Conservation (phyloP, 2,888 invertebrate species). For the Tachina fera region DNA sequence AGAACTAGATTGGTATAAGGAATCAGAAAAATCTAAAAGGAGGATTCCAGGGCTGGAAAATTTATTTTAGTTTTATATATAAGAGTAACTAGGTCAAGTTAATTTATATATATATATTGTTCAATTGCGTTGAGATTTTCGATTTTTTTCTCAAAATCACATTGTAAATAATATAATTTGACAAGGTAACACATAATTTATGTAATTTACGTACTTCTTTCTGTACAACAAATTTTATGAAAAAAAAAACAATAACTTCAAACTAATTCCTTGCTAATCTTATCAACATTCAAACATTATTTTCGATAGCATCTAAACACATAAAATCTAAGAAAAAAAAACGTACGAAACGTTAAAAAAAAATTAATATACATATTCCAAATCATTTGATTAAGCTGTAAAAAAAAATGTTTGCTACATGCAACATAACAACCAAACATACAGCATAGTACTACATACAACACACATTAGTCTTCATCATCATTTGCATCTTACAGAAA, state of each 20-base stretch:
- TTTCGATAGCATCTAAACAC: constrained; percentile 35
- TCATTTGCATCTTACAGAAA: constrained; percentile 48
- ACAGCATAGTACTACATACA: constrained; percentile 40
- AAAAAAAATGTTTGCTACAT: constrained; percentile 57
- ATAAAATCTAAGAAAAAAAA: constrained; percentile 16
- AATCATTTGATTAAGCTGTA: constrained; percentile 67
- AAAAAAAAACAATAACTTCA: constrained; percentile 3
- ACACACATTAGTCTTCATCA: constrained; percentile 58
- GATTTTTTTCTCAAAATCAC: too few species aligned
- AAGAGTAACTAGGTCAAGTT: too few species aligned
- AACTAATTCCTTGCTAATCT: constrained; percentile 38
- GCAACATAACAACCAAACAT: constrained; percentile 22
- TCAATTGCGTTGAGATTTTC: too few species aligned
- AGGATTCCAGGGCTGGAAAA: too few species aligned
- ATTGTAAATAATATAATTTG: too few species aligned
- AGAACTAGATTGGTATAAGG: too few species aligned
- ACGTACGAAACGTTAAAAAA: not conserved
- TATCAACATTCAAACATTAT: constrained; percentile 25
- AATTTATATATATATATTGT: too few species aligned
- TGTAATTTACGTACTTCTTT: too few species aligned
- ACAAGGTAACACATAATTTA: too few species aligned
- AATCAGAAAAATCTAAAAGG: too few species aligned
- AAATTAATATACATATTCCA: not conserved
- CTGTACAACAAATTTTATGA: not conserved
- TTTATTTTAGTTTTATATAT: too few species aligned